These are phyloP conservation scores for Agonopterix arenella DNA, from an alignment of 2,888 invertebrate species.

Conservation along the genomic window DNA sequence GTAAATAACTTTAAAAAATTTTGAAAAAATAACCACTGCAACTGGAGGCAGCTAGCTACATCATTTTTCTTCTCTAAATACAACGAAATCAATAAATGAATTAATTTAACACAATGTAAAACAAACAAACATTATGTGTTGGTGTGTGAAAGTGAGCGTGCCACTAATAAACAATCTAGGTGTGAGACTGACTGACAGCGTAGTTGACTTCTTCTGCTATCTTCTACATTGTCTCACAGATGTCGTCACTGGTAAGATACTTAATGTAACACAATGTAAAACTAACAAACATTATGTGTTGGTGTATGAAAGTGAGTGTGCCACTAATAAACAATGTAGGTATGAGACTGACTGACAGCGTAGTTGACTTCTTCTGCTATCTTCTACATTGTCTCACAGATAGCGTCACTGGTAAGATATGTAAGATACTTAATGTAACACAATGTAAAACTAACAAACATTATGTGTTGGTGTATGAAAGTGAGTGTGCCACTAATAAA, in stretches of 20 bases:
- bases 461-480: slow-evolving; percentile 67
- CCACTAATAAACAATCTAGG: slow-evolving; percentile 55
- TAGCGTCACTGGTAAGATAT: slow-evolving; percentile 44
- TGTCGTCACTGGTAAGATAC: slow-evolving; percentile 44
- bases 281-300: slow-evolving; percentile 45
- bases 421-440: slow-evolving; percentile 18
- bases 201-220: slow-evolving; percentile 41
- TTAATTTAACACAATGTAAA: not conserved
- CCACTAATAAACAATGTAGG: slow-evolving; percentile 54
- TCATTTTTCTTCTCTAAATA: too few species aligned
- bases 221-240: slow-evolving; percentile 48
- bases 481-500: slow-evolving; percentile 53
- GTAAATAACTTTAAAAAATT: too few species aligned
- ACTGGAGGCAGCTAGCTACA: not conserved
- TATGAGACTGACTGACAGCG: slow-evolving; percentile 32
- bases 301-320: slow-evolving; percentile 61
- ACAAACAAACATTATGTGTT: slow-evolving; percentile 45
- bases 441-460: slow-evolving; percentile 2
- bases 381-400: slow-evolving; percentile 48
- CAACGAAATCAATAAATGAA: not conserved
- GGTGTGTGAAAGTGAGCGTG: slow-evolving; percentile 61
- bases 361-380: slow-evolving; percentile 41
- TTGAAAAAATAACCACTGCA: not conserved
- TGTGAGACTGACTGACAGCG: slow-evolving; percentile 32
- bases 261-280: not conserved